phyloP scores from a whole-genome alignment of 2,113 vertebrate species.

The Carassius carassius region DNA sequence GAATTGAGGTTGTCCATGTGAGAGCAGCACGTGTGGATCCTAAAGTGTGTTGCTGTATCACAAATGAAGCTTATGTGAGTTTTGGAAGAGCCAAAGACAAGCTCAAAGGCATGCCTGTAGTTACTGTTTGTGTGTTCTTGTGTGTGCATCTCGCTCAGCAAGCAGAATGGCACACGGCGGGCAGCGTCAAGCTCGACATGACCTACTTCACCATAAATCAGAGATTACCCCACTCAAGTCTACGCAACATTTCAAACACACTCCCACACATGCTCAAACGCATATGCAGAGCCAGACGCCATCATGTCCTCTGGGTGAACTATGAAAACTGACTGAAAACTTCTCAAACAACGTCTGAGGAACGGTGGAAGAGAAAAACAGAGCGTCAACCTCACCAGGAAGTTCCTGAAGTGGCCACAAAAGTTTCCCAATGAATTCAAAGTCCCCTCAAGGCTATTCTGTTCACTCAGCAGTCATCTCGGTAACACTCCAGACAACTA shows the following conservation, averaged over 20 bases:
- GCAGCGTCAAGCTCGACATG: constrained; percentile 43
- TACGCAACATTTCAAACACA: constrained; percentile 22
- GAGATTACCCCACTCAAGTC: constrained; percentile 49
- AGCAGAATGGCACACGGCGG: constrained; percentile 23
- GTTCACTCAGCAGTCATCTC: neutral
- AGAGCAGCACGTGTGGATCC: neutral
- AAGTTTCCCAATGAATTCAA: neutral
- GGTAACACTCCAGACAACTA: neutral
- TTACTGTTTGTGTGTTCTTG: constrained; percentile 32
- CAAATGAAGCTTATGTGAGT: neutral
- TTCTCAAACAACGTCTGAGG: neutral
- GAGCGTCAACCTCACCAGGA: neutral
- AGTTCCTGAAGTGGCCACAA: neutral
- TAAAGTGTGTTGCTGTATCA: neutral
- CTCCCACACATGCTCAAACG: constrained; percentile 34
- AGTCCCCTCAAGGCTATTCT: neutral
- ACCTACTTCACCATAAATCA: constrained; percentile 54
- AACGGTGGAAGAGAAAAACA: neutral
- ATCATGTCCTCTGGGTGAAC: constrained; percentile 13
- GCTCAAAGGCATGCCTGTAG: constrained; percentile 11
- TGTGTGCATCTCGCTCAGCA: constrained; percentile 1
- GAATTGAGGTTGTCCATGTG: constrained; percentile 10
- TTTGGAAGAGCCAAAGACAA: constrained; percentile 6
- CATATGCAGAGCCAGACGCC: neutral
- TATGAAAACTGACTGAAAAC: neutral